Conservation (phyloP, 2,113 vertebrate genomes). For the Trichomycterus rosablanca region DNA sequence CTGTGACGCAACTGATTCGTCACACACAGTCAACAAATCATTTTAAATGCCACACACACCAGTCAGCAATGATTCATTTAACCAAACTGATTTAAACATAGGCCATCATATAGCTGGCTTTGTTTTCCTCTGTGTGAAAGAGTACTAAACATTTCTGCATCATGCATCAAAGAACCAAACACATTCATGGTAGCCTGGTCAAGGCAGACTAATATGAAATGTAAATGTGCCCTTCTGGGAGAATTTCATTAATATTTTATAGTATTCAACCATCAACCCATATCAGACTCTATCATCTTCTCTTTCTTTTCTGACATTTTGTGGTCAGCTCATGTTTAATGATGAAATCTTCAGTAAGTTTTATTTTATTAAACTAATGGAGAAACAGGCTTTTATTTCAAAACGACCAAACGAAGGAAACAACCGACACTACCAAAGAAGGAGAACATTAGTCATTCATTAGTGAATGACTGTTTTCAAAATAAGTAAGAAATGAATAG, state of each 20-base stretch:
- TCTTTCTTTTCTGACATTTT: neutral
- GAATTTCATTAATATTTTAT: constrained; percentile 26
- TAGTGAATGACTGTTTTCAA: constrained; percentile 36
- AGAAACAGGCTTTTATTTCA: neutral
- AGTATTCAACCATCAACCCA: neutral
- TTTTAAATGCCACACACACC: too few relatives aligned
- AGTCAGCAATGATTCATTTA: constrained; percentile 23
- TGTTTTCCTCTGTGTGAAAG: constrained; percentile 13
- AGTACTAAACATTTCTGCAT: constrained; percentile 16
- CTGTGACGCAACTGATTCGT: constrained; percentile 21
- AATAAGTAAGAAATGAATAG: constrained; percentile 38
- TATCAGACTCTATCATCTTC: neutral
- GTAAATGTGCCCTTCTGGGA: constrained; percentile 29
- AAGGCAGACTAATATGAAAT: constrained; percentile 19
- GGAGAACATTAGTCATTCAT: constrained; percentile 15
- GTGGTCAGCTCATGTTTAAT: neutral
- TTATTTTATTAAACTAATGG: neutral
- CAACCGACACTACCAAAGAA: constrained; percentile 6
- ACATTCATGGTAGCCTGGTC: constrained; percentile 5
- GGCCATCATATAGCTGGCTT: constrained; percentile 13
- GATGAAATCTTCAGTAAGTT: neutral
- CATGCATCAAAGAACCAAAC: constrained; percentile 1
- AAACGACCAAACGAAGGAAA: constrained; percentile 8
- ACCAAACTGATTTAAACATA: constrained; percentile 13
- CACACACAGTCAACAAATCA: too few relatives aligned